Conservation (phyloP, 2,888 invertebrate genomes). For the Clistopyga incitator region DNA sequence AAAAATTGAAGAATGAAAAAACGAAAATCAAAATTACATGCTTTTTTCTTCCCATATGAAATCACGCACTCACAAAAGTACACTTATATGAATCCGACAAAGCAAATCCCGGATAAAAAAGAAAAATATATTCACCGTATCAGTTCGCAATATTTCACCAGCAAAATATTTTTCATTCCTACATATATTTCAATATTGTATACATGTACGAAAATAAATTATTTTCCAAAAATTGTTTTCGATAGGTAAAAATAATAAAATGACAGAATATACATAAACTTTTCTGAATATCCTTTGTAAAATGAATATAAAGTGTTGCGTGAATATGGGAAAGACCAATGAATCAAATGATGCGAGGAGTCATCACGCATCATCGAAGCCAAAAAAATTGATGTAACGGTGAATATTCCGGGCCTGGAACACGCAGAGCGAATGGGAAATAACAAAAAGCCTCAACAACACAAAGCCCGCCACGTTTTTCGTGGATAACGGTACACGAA, state of each 20-base stretch:
- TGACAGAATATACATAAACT: too few relatives aligned
- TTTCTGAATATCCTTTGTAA: not conserved
- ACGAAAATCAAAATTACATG: too few relatives aligned
- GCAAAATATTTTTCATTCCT: too few relatives aligned
- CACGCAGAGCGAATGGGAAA: constrained; percentile 1
- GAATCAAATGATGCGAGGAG: not conserved
- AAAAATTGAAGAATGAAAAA: too few relatives aligned
- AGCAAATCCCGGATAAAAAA: too few relatives aligned
- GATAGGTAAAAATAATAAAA: not conserved
- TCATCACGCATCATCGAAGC: constrained; percentile 17
- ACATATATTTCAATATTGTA: too few relatives aligned
- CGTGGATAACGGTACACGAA: constrained; percentile 42
- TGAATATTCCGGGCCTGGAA: constrained; percentile 1
- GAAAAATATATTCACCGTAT: too few relatives aligned
- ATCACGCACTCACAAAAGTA: not conserved
- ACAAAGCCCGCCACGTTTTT: constrained; percentile 42
- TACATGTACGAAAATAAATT: too few relatives aligned
- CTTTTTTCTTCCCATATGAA: too few relatives aligned
- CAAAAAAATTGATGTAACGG: constrained; percentile 7
- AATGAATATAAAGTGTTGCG: not conserved
- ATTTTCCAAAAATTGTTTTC: not conserved
- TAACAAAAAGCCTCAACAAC: constrained; percentile 20
- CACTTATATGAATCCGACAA: not conserved
- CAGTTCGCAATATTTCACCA: too few relatives aligned
- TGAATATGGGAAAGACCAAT: not conserved